phyloP scores from a whole-genome alignment of 2,888 invertebrate species.

The Alloscopus bannaensis region DNA sequence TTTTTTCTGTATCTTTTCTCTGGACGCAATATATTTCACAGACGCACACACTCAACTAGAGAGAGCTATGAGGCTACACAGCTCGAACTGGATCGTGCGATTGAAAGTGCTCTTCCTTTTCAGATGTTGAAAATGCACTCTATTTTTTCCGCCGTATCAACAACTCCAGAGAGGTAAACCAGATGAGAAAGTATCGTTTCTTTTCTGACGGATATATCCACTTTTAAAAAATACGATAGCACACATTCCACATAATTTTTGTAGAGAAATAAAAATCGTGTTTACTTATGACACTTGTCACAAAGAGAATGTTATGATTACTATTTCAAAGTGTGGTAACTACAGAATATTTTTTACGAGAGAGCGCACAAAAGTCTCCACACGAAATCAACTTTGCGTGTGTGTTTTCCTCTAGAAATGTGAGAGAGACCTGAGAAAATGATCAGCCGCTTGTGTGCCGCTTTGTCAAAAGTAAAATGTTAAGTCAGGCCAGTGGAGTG shows the following conservation, averaged over 20 bases:
- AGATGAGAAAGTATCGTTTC: not conserved
- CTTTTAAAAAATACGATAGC: not conserved
- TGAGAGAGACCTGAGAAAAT: constrained; percentile 17
- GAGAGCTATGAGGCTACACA: constrained; percentile 31
- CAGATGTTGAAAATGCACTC: constrained; percentile 13
- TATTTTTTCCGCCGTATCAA: too few species aligned
- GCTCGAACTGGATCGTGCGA: constrained; percentile 49
- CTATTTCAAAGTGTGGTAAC: constrained; percentile 1
- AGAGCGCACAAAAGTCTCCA: too few species aligned
- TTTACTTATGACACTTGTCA: too few species aligned
- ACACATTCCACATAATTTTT: too few species aligned
- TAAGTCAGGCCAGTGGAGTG: constrained; percentile 47
- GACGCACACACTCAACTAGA: not conserved
- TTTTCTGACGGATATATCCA: not conserved
- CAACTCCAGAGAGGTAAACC: not conserved
- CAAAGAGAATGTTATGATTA: too few species aligned
- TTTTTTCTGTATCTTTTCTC: not conserved
- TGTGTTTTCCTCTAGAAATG: constrained; percentile 1
- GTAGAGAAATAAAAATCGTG: too few species aligned
- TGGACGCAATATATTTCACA: constrained; percentile 2
- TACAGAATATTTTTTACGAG: constrained; percentile 1
- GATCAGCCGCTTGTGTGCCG: constrained; percentile 58
- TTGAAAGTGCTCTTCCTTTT: not conserved
- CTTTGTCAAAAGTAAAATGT: constrained; percentile 65
- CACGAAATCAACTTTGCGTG: too few species aligned